Base-by-base conservation (phyloP, 2,113 vertebrate genomes). In the Rutilus rutilus region DNA sequence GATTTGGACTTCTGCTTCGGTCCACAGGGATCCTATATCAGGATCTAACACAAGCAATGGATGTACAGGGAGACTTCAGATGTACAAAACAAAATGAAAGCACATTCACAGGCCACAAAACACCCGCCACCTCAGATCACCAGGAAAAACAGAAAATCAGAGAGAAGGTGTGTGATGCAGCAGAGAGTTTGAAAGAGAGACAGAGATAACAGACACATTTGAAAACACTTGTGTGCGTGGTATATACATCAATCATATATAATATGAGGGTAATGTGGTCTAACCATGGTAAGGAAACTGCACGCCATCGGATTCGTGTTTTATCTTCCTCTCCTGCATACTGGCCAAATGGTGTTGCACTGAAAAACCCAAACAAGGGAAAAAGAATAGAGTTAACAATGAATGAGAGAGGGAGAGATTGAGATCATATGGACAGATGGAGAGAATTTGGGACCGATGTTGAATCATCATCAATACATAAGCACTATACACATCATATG, bases 221-320 rank as follows among this genome's bases (percentile, higher is more conserved):
- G 6, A 60, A 23, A 14, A 85, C 36, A 52, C 45, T 86, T 71
- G 52, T 85, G 89, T 90, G 87, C 89, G 84, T 78, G 91, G 86
- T 80, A 75, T 30, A 86, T 36, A 86, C 54, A 57, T 57, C 54
- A 57, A 57, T 57, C 78, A 87, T 74, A 87, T 77, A 74, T 89
- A 89, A 90, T 87, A 90, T 88, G 86, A 92, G 82, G 87, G 78
- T 85, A 89, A 89, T 88, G 87, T 92, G 90, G 87, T 94, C 94
- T 95, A 94, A 95, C 94, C 94, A 93, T 95, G 94, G 93, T 95
- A 95, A 92, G 94, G 94, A 94, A 94, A 95, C 94, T 95, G 94
- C 92, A 94, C 93, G 94, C 93, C 94, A 91, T 95, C 94, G 89
- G 89, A 94, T 91, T 95, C 94, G 91, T 95, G 94, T 89, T 95